A percentile compares a stretch with the other conserved stretches of the same genome.
Evolutionary conservation across 2,888 invertebrate genomes (phyloP).

Genomic region (Luperina nickerlii): DNA sequence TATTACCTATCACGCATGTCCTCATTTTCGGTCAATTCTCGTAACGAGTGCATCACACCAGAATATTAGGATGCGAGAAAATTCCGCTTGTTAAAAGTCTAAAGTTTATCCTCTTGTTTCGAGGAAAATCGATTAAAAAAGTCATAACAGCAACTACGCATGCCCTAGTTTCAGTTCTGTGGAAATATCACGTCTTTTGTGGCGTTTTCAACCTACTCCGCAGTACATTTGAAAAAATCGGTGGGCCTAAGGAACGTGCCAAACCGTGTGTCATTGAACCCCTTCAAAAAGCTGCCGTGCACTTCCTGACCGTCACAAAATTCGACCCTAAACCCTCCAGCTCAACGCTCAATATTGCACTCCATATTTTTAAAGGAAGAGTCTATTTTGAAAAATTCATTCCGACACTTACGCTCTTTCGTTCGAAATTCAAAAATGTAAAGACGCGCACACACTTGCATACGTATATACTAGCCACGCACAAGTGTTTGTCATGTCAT

Average conservation of each 20-base stretch:
- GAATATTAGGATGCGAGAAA: slow-evolving; percentile 53
- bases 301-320: slow-evolving; percentile 68
- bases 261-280: slow-evolving; percentile 88
- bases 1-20: slow-evolving; percentile 75
- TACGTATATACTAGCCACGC: slow-evolving; percentile 71
- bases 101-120: slow-evolving; percentile 75
- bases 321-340: slow-evolving; percentile 70
- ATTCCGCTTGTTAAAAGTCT: slow-evolving; percentile 64
- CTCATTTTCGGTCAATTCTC: slow-evolving; percentile 81
- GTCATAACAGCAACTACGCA: slow-evolving; percentile 75
- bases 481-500: slow-evolving; percentile 72
- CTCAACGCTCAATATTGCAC: slow-evolving; percentile 75
- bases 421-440: slow-evolving; percentile 82
- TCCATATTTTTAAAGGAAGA: slow-evolving; percentile 72
- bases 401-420: slow-evolving; percentile 83
- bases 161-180: slow-evolving; percentile 84
- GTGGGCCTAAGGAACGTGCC: slow-evolving; percentile 84
- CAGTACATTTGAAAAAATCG: slow-evolving; percentile 81
- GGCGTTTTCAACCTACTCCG: slow-evolving; percentile 73
- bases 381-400: slow-evolving; percentile 81
- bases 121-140: slow-evolving; percentile 80
- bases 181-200: slow-evolving; percentile 84
- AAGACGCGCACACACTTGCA: slow-evolving; percentile 82
- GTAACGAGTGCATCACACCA: slow-evolving; percentile 71
- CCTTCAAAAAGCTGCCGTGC: slow-evolving; percentile 82